Evolutionary conservation across 2,797 vertebrate species (phyloP), one percentile per base, ranked within the genome.

Genomic region (Sebastes umbrosus): DNA sequence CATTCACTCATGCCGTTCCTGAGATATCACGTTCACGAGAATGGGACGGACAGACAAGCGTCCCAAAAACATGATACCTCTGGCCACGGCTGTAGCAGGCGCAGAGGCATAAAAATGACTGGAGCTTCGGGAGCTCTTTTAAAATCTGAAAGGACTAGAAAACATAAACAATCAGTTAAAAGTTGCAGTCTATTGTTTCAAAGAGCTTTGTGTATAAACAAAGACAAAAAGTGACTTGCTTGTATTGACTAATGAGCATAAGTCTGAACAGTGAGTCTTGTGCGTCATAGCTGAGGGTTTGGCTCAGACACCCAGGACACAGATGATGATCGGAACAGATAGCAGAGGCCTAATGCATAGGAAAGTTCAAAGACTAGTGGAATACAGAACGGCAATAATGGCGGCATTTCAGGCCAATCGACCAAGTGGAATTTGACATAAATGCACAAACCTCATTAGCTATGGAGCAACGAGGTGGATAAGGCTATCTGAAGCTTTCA

Each of bases 281-380:
- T 90, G 87, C 79, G 74, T 92, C 89, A 94, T 2, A 64, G 78
- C 76, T 76, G 4, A 80, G 32, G 50, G 65, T 83, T 86, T 90
- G 88, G 85, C 87, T 84, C 46, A 50, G 73, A 88, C 84, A 79
- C 82, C 60, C 67, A 36, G 79, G 69, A 72, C 77, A 79, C 76
- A 73, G 75, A 85, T 85, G 77, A 89, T 83, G 87, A 90, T 83
- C 6, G 34, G 24, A 83, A 68, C 73, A 87, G 87, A 90, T 88
- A 90, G 80, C 70, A 71, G 36, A 79, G 70, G 76, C 80, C 74
- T 73, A 63, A 84, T 70, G 62, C 73, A 52, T 73, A 71, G 70
- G 68, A 76, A 71, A 83, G 84, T 91, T 91, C 87, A 91, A 89
- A 91, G 83, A 88, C 22, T 32, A 73, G 43, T 25, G 62, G 75